These are phyloP conservation scores for Chrysaora quinquecirrha DNA, from an alignment of 30 jellyfish, hydroid and myxozoan genomes.

Conservation along the genomic window DNA sequence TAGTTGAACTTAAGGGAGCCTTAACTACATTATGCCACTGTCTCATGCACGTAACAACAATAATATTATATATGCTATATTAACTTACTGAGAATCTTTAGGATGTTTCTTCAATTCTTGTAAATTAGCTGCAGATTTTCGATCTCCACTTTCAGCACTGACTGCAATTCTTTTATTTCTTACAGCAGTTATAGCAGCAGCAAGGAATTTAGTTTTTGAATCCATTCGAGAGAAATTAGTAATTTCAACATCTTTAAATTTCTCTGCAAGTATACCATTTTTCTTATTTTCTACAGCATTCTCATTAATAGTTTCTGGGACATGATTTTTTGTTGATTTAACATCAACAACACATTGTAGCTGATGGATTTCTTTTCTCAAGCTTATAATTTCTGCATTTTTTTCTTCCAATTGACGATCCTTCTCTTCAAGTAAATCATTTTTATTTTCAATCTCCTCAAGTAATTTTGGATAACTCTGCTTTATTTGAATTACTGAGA, in stretches of 20 bases:
- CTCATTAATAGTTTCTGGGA: slow-evolving; percentile 37
- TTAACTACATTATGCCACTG: too few relatives aligned
- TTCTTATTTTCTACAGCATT: slow-evolving; percentile 19
- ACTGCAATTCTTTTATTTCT: slow-evolving; percentile 89
- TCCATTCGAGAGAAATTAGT: slow-evolving; percentile 56
- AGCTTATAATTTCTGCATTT: slow-evolving; percentile 53
- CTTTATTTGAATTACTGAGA: slow-evolving; percentile 49
- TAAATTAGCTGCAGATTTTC: slow-evolving; percentile 59
- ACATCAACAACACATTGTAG: slow-evolving; percentile 81
- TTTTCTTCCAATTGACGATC: slow-evolving; percentile 52
- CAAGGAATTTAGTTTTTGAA: slow-evolving; percentile 67
- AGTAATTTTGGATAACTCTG: slow-evolving; percentile 69
- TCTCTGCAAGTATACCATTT: slow-evolving; percentile 21
- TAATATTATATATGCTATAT: too few relatives aligned
- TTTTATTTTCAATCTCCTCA: slow-evolving; percentile 60
- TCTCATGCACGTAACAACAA: too few relatives aligned
- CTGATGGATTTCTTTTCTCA: slow-evolving; percentile 79
- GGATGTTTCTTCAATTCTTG: slow-evolving; percentile 74
- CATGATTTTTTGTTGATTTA: slow-evolving; percentile 33
- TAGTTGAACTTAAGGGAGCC: too few relatives aligned
- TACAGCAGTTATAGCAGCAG: slow-evolving; percentile 65
- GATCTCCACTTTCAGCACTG: slow-evolving; percentile 92
- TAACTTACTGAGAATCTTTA: slow-evolving; percentile 67
- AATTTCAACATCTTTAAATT: slow-evolving; percentile 20
- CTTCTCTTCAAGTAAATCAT: slow-evolving; percentile 54